Evolutionary conservation across 1,140 invertebrate species (phyloP).

Genomic region (Drosophila elegans): DNA sequence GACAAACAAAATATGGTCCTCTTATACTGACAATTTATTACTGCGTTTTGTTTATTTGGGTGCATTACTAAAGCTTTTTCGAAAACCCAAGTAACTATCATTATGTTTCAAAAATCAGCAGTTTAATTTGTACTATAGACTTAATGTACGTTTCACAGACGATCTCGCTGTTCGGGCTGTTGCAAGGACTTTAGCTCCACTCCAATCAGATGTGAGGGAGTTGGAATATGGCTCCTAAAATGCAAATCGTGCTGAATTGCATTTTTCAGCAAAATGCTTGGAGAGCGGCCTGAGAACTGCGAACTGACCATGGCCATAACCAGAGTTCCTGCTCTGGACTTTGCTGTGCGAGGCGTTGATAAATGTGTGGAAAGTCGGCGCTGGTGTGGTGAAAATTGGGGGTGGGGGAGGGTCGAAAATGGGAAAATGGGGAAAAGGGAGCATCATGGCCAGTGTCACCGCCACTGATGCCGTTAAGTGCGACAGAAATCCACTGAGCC

Average conservation of each 20-base stretch:
- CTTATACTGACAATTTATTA: no score
- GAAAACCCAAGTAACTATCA: no score
- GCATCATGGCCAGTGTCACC: conserved; percentile 33
- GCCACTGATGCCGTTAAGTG: conserved; percentile 66
- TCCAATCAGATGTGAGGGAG: neutral
- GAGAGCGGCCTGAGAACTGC: conserved; percentile 12
- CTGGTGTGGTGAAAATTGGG: neutral
- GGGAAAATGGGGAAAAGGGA: conserved; percentile 1
- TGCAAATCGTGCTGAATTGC: conserved; percentile 79
- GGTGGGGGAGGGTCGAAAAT: neutral
- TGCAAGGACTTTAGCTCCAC: conserved; percentile 2
- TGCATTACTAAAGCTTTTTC: no score
- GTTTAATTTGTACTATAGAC: no score
- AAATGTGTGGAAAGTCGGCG: conserved; percentile 51
- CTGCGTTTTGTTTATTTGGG: no score
- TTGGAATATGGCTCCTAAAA: conserved; percentile 32
- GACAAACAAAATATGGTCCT: no score
- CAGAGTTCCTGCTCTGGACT: conserved; percentile 15
- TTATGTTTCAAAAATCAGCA: no score
- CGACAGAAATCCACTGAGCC: conserved; percentile 73
- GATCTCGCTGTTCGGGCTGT: neutral
- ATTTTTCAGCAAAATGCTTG: conserved; percentile 57
- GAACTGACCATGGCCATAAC: conserved; percentile 39
- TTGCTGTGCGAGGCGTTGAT: conserved; percentile 67
- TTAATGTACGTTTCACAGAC: no score